Percentiles rank a stretch among this genome's conserved stretches.
Conservation (phyloP, 2,797 vertebrate species). For the Cryptoblepharus egeriae region DNA sequence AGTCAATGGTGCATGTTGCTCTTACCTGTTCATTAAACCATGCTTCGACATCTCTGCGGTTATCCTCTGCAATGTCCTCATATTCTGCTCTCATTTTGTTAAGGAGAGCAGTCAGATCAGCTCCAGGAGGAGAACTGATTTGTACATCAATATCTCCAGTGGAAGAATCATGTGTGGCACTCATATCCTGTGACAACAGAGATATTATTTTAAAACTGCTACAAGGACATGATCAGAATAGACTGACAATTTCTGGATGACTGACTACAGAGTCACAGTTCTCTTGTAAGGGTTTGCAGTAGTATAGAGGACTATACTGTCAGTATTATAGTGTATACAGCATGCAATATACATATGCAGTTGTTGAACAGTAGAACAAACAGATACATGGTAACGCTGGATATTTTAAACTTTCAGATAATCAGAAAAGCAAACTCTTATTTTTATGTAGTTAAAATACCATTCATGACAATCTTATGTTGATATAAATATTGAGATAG, state of each 20-base stretch:
- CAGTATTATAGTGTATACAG: neutral
- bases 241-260: neutral
- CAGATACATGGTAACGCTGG: neutral
- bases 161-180: constrained; percentile 28
- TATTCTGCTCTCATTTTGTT: constrained; percentile 86
- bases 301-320: neutral
- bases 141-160: constrained; percentile 84
- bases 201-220: neutral
- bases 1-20: neutral
- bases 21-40: constrained; percentile 88
- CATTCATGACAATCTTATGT: neutral
- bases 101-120: constrained; percentile 82
- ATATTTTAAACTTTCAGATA: neutral
- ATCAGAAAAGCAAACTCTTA: neutral
- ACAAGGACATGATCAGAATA: neutral
- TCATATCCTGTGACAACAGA: constrained; percentile 63
- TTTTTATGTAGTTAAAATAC: neutral
- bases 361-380: too few species aligned
- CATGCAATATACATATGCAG: too few species aligned
- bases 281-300: neutral
- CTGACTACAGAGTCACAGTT: neutral
- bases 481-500: neutral
- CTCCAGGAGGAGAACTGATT: constrained; percentile 85
- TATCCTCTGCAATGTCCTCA: constrained; percentile 82
- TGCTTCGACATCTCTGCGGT: constrained; percentile 83